These are phyloP conservation scores for Calidris pugnax DNA, from an alignment of 2,113 vertebrate species.

Conservation along the genomic window DNA sequence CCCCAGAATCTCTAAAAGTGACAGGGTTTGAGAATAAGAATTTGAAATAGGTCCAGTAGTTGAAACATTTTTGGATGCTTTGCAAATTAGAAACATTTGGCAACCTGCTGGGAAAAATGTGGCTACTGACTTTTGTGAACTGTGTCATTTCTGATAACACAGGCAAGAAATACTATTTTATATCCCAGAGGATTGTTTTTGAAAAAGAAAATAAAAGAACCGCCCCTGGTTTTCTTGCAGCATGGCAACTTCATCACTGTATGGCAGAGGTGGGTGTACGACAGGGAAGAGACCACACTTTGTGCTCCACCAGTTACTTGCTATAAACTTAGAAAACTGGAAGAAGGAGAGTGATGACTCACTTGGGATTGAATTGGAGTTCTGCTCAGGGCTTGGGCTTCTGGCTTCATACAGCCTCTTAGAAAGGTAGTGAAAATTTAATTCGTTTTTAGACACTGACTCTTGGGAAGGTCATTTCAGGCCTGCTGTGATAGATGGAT, in stretches of 20 bases:
- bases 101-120: not conserved
- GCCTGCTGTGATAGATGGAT: not conserved
- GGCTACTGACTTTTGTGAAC: not conserved
- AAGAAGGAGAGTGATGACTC: not conserved
- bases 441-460: not conserved
- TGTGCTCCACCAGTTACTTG: not conserved
- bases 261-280: not conserved
- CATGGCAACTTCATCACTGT: not conserved
- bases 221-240: not conserved
- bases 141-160: not conserved
- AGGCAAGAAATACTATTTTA: not conserved
- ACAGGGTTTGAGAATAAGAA: not conserved
- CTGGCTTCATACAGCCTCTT: not conserved
- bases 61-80: not conserved
- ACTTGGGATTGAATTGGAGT: not conserved
- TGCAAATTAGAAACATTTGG: not conserved
- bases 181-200: not conserved
- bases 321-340: not conserved
- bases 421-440: not conserved
- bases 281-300: not conserved
- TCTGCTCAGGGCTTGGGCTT: not conserved
- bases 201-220: not conserved
- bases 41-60: not conserved
- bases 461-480: not conserved
- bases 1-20: not conserved